Percentiles rank a stretch among this genome's conserved stretches.
Evolutionary conservation across 2,888 invertebrate genomes (phyloP).

Genomic region (Tortricodes alternella): DNA sequence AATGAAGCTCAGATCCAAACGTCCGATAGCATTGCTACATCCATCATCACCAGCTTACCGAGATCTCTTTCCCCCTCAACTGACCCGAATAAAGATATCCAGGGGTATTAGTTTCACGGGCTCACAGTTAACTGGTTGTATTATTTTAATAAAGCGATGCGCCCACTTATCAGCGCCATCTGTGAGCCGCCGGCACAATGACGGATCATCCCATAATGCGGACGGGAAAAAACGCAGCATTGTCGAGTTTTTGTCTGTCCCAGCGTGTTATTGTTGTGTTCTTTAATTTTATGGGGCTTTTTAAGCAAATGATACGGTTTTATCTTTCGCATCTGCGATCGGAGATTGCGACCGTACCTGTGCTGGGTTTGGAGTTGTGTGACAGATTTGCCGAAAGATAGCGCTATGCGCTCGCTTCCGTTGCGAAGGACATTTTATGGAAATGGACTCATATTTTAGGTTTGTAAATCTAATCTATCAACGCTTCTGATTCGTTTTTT

Average conservation of each 20-base stretch:
- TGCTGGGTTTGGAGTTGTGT: slow-evolving; percentile 40
- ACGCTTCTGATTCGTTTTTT: background rate
- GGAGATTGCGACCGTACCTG: slow-evolving; percentile 46
- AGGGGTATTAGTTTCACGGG: slow-evolving; percentile 38
- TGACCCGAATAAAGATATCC: background rate
- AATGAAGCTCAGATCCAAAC: slow-evolving; percentile 66
- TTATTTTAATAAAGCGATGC: slow-evolving; percentile 75
- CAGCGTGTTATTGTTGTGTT: slow-evolving; percentile 72
- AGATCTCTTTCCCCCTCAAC: slow-evolving; percentile 47
- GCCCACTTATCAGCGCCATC: slow-evolving; percentile 75
- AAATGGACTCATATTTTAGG: slow-evolving; percentile 24
- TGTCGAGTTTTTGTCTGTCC: slow-evolving; percentile 63
- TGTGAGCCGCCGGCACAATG: slow-evolving; percentile 69
- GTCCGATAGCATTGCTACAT: slow-evolving; percentile 61
- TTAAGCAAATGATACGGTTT: slow-evolving; percentile 81
- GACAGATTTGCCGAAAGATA: slow-evolving; percentile 39
- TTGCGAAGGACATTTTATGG: slow-evolving; percentile 15
- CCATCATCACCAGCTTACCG: slow-evolving; percentile 44
- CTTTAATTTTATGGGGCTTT: slow-evolving; percentile 79
- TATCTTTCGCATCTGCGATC: slow-evolving; percentile 67
- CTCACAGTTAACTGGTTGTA: slow-evolving; percentile 52
- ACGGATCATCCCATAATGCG: slow-evolving; percentile 79
- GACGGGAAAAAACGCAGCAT: slow-evolving; percentile 64
- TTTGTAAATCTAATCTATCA: background rate
- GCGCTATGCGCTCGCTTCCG: slow-evolving; percentile 25